Conservation (phyloP, 2,888 invertebrate genomes). For the Lasioglossum marginatum region DNA sequence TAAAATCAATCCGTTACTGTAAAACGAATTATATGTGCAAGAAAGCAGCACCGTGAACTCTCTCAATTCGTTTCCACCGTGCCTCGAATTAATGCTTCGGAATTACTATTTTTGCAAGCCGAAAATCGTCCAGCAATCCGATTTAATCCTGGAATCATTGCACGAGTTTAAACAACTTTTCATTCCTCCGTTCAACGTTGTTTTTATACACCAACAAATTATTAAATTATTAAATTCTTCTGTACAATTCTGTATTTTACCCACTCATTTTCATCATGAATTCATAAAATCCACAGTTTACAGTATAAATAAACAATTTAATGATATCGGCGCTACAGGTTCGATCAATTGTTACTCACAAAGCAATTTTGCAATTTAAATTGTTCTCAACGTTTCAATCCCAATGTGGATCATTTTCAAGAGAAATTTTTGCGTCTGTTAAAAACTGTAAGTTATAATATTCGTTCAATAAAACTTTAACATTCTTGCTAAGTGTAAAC, state of each 20-base stretch:
- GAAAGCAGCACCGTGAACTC: not conserved
- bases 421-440: too few species aligned
- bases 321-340: too few species aligned
- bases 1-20: slow-evolving; percentile 50
- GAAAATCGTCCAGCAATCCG: not conserved
- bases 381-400: too few species aligned
- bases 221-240: not conserved
- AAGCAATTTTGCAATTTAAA: too few species aligned
- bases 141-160: not conserved
- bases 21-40: slow-evolving; percentile 21
- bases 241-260: not conserved
- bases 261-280: not conserved
- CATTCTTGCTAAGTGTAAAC: too few species aligned
- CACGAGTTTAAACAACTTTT: not conserved
- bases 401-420: too few species aligned
- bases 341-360: too few species aligned
- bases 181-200: not conserved
- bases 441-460: too few species aligned
- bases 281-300: not conserved
- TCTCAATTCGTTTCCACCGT: not conserved
- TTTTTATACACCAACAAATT: not conserved
- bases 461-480: too few species aligned
- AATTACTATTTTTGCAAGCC: not conserved
- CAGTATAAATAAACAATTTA: too few species aligned
- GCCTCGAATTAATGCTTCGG: not conserved